Percentiles rank a stretch among this genome's conserved stretches.
phyloP scores from a whole-genome alignment of 1,140 invertebrate genomes.

The Lepidotrigona ventralis region DNA sequence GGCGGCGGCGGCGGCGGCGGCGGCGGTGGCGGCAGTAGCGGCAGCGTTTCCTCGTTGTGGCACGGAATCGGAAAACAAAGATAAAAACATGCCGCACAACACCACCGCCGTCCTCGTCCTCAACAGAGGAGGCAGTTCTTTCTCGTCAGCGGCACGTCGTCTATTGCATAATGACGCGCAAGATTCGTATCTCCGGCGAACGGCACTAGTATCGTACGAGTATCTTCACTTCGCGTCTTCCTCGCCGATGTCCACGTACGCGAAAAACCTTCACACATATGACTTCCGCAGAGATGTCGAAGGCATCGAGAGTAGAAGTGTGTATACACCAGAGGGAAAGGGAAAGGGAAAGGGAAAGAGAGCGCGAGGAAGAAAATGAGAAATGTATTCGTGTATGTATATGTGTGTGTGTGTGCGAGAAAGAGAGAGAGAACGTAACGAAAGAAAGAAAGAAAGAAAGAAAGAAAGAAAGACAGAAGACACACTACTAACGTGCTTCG shows the following conservation, averaged over 20 bases:
- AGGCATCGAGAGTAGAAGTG: conserved; percentile 31
- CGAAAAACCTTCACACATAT: conserved; percentile 46
- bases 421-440: background rate
- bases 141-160: conserved; percentile 41
- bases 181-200: conserved; percentile 50
- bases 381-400: background rate
- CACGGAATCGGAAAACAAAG: conserved; percentile 49
- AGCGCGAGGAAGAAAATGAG: conserved; percentile 9
- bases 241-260: conserved; percentile 57
- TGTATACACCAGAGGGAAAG: conserved; percentile 17
- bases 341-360: conserved; percentile 34
- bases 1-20: background rate
- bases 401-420: background rate
- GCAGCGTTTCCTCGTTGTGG: conserved; percentile 36
- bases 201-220: background rate
- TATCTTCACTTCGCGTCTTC: conserved; percentile 32
- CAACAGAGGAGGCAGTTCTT: conserved; percentile 19
- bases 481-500: conserved; percentile 44
- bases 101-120: conserved; percentile 43
- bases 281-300: conserved; percentile 47
- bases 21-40: conserved; percentile 7
- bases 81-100: conserved; percentile 56
- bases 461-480: background rate
- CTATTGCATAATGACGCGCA: conserved; percentile 72
- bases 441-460: conserved; percentile 17